Percentiles rank a stretch among this genome's conserved stretches.
phyloP scores from a whole-genome alignment of 2,888 invertebrate species.

The Hydraecia micacea region DNA sequence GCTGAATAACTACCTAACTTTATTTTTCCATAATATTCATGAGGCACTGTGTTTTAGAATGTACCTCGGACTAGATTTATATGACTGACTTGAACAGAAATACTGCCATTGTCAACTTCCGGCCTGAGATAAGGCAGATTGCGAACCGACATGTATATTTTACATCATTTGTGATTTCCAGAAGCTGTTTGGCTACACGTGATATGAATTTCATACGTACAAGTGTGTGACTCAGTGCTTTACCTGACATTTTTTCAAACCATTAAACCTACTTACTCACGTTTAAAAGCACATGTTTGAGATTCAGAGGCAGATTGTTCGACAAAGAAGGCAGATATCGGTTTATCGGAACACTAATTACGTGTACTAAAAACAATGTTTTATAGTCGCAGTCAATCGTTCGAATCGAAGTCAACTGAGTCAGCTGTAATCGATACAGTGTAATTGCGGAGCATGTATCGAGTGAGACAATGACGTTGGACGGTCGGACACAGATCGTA shows the following conservation, averaged over 20 bases:
- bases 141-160: slow-evolving; percentile 77
- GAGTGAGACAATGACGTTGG: slow-evolving; percentile 87
- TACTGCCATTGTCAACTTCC: slow-evolving; percentile 76
- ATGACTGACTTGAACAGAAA: slow-evolving; percentile 60
- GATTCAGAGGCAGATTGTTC: slow-evolving; percentile 73
- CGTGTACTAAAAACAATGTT: slow-evolving; percentile 84
- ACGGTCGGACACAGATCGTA: slow-evolving; percentile 83
- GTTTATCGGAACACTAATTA: slow-evolving; percentile 83
- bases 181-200: slow-evolving; percentile 81
- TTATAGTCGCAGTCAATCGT: slow-evolving; percentile 85
- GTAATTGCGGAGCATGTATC: slow-evolving; percentile 88
- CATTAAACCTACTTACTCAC: slow-evolving; percentile 68
- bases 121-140: slow-evolving; percentile 78
- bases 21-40: slow-evolving; percentile 2
- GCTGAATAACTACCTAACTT: background rate
- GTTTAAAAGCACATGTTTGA: slow-evolving; percentile 70
- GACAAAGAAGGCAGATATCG: slow-evolving; percentile 75
- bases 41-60: slow-evolving; percentile 50
- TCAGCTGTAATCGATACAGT: slow-evolving; percentile 88
- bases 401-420: slow-evolving; percentile 83
- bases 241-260: slow-evolving; percentile 69
- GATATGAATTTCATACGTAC: slow-evolving; percentile 78
- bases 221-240: slow-evolving; percentile 73
- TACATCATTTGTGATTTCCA: slow-evolving; percentile 81
- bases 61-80: slow-evolving; percentile 57